Base-by-base conservation (phyloP, 2,113 vertebrate species). In the Barnardius zonarius region DNA sequence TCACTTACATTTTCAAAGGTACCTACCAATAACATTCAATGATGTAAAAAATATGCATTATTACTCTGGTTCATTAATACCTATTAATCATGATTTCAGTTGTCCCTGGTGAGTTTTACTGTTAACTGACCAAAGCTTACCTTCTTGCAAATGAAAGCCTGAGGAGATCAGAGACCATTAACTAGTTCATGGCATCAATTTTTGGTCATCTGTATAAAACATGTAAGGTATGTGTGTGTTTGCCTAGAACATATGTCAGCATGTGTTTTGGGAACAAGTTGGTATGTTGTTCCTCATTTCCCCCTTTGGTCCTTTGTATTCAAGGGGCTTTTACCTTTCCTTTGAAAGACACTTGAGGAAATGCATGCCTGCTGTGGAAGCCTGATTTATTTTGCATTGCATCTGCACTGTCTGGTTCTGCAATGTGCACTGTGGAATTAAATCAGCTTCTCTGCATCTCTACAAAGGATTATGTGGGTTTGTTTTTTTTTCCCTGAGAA, bases 351-450 rank as follows among this genome's bases (percentile, higher is more conserved):
- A 86, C 69, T 94, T 93, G 86, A 94, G 73, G 73, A 96, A 92
- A 78, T 75, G 44, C 73, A 64, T 41, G 48, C 92, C 95, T 96
- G 90, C 95, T 97, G 95, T 86, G 95, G 95, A 72, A 90, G 22
- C 64, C 64, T 63, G 59, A 83, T 96, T 95, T 88, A 88, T 93
- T 96, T 96, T 92, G 75, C 75, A 85, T 90, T 84, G 52, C 88
- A 73, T 86, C 86, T 83, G 79, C 66, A 37, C 48, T 64, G 49
- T 73, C 90, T 95, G 68, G 72, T 86, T 94, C 85, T 83, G 22
- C 54, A 88, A 83, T 28, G 75, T 87, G 86, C 61, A 11, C 39
- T 90, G 57, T 70, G 69, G 66, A 92, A 94, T 91, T 88, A 86
- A 93, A 95, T 92, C 84, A 89, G 82, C 51, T 91, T 88, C 76